Base-by-base conservation (phyloP, 1,140 invertebrate genomes). In the Sminthurides bifidus region DNA sequence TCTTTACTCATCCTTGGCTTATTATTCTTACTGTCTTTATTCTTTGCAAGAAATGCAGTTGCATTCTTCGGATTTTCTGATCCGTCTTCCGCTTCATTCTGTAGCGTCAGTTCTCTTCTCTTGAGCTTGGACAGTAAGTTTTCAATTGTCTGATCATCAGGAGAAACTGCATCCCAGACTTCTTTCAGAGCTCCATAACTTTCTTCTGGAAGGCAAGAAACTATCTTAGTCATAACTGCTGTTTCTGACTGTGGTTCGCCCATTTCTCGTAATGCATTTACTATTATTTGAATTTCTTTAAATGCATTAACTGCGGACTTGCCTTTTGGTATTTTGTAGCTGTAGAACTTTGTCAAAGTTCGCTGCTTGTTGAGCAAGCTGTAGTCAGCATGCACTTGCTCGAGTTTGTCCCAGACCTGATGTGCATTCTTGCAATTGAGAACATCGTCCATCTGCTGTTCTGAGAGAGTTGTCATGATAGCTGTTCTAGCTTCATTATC, bases 31-130 rank as follows among this genome's bases (percentile, higher is more conserved):
- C n/a, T n/a, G n/a, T n/a, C n/a, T n/a, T n/a, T n/a, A n/a, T n/a
- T n/a, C n/a, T n/a, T n/a, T n/a, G n/a, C n/a, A n/a, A n/a, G n/a
- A n/a, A n/a, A n/a, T n/a, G n/a, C n/a, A n/a, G n/a, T n/a, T n/a
- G n/a, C n/a, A n/a, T n/a, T n/a, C n/a, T n/a, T n/a, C n/a, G n/a
- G n/a, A n/a, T n/a, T n/a, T n/a, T 37, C 33, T 12, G 33, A 17
- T 14, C 17, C 21, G 15, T 6, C 26, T n/a, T 2, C 38, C 43
- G 43, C 21, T 12, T 10, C 43, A 14, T 10, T 29, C 24, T 46
- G 1, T 14, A 31, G 35, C 15, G 29, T 45, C 2, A 58, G 27
- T 23, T 58, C 56, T 50, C 48, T 46, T n/a, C n/a, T 58, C 27
- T 58, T 58, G 6, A 58, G 38, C 12, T 50, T 3, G 15, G 24